A percentile compares a stretch with the other conserved stretches of the same genome.
phyloP scores from a whole-genome alignment of 2,888 invertebrate genomes.

The Arenicola marina region DNA sequence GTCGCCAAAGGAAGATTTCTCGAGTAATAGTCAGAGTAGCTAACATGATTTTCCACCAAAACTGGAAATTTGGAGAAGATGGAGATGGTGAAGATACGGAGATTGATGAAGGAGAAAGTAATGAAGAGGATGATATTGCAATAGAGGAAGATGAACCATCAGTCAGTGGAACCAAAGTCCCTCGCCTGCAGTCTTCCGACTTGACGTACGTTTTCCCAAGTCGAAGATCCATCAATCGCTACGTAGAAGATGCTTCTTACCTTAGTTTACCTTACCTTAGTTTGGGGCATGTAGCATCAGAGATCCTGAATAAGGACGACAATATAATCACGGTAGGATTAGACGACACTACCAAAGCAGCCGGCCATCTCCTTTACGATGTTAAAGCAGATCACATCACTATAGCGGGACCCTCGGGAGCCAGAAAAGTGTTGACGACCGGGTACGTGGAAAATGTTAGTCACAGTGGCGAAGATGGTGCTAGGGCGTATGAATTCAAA shows the following conservation, averaged over 20 bases:
- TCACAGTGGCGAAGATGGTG: slow-evolving; percentile 3
- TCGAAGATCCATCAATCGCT: neutral
- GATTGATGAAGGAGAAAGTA: neutral
- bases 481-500: slow-evolving; percentile 6
- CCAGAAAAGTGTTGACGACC: neutral
- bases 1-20: neutral
- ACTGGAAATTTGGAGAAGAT: neutral
- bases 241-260: neutral
- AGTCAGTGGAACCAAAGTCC: too few relatives aligned
- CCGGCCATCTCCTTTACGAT: slow-evolving; percentile 3
- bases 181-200: neutral
- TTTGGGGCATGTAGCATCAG: neutral
- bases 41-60: neutral
- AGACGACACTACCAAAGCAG: slow-evolving; percentile 7
- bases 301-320: neutral
- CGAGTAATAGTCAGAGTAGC: neutral
- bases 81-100: neutral
- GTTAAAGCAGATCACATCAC: slow-evolving; percentile 10
- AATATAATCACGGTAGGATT: slow-evolving; percentile 1
- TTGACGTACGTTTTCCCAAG: neutral
- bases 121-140: neutral
- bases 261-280: too few relatives aligned
- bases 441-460: slow-evolving; percentile 3
- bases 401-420: neutral
- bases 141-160: neutral